Percentiles rank a stretch among this genome's conserved stretches.
Evolutionary conservation across 2,888 invertebrate species (phyloP).

Genomic region (Leucophenga montana): DNA sequence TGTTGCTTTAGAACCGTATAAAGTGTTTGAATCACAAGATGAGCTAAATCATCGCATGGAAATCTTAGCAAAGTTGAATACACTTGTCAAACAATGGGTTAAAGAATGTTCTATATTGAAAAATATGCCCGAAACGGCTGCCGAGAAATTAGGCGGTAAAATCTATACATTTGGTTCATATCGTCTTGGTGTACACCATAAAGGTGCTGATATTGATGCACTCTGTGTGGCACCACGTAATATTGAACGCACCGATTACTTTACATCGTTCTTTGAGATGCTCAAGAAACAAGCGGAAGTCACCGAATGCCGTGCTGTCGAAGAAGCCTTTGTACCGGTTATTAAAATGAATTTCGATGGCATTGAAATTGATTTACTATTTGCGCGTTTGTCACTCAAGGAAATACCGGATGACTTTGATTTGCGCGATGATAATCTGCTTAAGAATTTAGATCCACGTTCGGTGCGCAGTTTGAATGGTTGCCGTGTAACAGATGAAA

Average conservation of each 20-base stretch:
- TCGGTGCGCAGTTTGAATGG: conserved; percentile 98
- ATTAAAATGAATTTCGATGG: conserved; percentile 99
- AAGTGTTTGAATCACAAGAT: conserved; percentile 91
- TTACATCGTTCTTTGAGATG: conserved; percentile 93
- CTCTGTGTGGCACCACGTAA: conserved; percentile 98
- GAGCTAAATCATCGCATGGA: conserved; percentile 93
- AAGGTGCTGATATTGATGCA: conserved; percentile 99
- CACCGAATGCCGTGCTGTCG: conserved; percentile 89
- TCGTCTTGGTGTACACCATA: conserved; percentile 93
- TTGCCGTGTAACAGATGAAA: conserved; percentile 98
- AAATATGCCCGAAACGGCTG: conserved; percentile 93
- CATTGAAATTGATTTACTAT: conserved; percentile 98
- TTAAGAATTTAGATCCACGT: conserved; percentile 96
- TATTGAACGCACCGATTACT: conserved; percentile 94
- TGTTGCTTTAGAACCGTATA: conserved; percentile 85
- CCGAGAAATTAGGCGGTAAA: conserved; percentile 95
- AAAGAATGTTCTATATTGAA: conserved; percentile 88
- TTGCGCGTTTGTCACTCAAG: conserved; percentile 94
- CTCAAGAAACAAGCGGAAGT: conserved; percentile 90
- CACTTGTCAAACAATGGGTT: conserved; percentile 95
- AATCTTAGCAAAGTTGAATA: conserved; percentile 88
- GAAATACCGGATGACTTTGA: conserved; percentile 94
- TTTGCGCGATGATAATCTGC: conserved; percentile 89
- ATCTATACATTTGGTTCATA: conserved; percentile 99
- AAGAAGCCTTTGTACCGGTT: conserved; percentile 99